phyloP scores from a whole-genome alignment of 2,888 invertebrate species.

The Scaptomyza parva region DNA sequence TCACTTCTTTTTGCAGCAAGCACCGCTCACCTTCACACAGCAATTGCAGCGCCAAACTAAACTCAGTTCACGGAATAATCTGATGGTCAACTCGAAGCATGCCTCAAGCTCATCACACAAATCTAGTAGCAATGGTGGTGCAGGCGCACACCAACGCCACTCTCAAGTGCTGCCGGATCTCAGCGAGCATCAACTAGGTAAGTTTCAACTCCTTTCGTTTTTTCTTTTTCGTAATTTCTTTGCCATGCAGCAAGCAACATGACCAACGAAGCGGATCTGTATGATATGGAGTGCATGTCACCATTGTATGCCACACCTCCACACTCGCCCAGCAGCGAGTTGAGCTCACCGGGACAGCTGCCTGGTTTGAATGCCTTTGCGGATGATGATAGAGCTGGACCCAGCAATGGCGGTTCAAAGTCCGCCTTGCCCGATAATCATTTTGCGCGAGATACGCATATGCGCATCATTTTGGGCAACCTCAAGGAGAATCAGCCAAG shows the following conservation, averaged over 20 bases:
- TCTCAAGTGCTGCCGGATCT: constrained; percentile 85
- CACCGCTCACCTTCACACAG: constrained; percentile 95
- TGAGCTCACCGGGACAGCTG: constrained; percentile 86
- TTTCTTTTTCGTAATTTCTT: not conserved
- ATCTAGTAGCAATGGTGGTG: constrained; percentile 66
- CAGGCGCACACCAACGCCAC: constrained; percentile 81
- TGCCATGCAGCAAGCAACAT: constrained; percentile 64
- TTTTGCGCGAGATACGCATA: constrained; percentile 95
- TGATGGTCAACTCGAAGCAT: constrained; percentile 82
- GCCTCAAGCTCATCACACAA: constrained; percentile 71
- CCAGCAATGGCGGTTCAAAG: constrained; percentile 69
- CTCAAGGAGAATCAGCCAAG: constrained; percentile 84
- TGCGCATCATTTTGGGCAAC: constrained; percentile 93
- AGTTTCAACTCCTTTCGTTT: constrained; percentile 16
- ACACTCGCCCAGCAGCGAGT: constrained; percentile 89
- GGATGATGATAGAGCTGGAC: constrained; percentile 82
- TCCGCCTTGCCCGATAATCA: constrained; percentile 89
- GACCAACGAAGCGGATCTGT: constrained; percentile 85
- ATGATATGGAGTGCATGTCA: constrained; percentile 86
- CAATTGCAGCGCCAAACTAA: constrained; percentile 89
- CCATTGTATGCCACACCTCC: constrained; percentile 94
- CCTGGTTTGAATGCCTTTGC: constrained; percentile 84
- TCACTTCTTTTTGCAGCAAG: constrained; percentile 68
- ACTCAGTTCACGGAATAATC: constrained; percentile 84
- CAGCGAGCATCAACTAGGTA: constrained; percentile 84